phyloP scores from a whole-genome alignment of 2,113 vertebrate genomes.

The Xerus inauris region DNA sequence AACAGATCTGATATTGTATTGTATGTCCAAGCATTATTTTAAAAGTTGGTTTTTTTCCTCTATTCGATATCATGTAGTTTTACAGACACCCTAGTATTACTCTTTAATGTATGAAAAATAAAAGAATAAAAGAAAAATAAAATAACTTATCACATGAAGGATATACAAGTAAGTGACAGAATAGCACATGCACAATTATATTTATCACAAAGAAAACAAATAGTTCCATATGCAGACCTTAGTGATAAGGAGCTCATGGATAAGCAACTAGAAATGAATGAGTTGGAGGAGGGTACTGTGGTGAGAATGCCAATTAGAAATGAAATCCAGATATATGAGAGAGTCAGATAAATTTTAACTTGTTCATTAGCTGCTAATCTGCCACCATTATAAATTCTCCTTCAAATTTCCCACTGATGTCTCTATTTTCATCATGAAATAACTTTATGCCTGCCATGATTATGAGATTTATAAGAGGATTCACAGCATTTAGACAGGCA shows the following conservation, averaged over 20 bases:
- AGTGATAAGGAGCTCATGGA: slow-evolving; percentile 34
- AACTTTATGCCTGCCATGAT: neutral
- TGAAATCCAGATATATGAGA: slow-evolving; percentile 34
- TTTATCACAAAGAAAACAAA: slow-evolving; percentile 54
- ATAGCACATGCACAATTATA: slow-evolving; percentile 40
- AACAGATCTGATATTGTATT: neutral
- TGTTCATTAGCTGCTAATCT: slow-evolving; percentile 56
- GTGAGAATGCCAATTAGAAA: slow-evolving; percentile 38
- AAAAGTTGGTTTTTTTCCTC: neutral
- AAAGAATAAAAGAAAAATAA: slow-evolving; percentile 51
- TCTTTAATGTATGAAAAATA: slow-evolving; percentile 61
- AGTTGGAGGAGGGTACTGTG: slow-evolving; percentile 36
- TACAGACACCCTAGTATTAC: slow-evolving; percentile 63
- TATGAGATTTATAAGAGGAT: slow-evolving; percentile 55
- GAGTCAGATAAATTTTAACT: slow-evolving; percentile 23
- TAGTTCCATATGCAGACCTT: neutral
- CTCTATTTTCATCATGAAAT: slow-evolving; percentile 45
- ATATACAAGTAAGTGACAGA: neutral
- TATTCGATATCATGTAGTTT: slow-evolving; percentile 30
- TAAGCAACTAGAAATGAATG: slow-evolving; percentile 59
- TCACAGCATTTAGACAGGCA: slow-evolving; percentile 51
- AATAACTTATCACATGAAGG: slow-evolving; percentile 33
- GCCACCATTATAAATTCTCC: slow-evolving; percentile 38
- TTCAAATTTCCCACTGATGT: slow-evolving; percentile 16
- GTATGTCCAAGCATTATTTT: slow-evolving; percentile 35